Base-by-base conservation (phyloP, 2,888 invertebrate species). In the Parnassius mnemosyne region DNA sequence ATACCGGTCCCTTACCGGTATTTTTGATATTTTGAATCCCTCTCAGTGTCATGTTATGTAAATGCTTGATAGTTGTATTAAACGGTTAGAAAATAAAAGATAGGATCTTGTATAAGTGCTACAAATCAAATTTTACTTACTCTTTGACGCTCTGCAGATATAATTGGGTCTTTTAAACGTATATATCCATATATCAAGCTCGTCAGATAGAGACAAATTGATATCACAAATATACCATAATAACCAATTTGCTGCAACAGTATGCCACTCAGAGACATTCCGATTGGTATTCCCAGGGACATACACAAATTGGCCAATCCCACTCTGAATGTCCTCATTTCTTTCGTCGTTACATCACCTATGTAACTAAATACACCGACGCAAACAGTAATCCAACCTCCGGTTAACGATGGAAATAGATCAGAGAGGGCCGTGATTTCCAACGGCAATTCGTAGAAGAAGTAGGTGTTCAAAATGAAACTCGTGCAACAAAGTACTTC, bases 351-450 rank as follows among this genome's bases (percentile, higher is more conserved):
- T 65, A 94, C 91, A 71, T 94, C 93, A 72, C 93, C 92, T 50
- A 94, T 91, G 76, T 94, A 94, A 75, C 93, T 93, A 87, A 94
- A 93, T 70, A 94, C 89, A 68, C 93, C 92, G 72, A 93, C 92
- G 74, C 93, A 92, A 81, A 93, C 92, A 54, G 92, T 92, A 71
- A 92, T 92, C 92, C 92, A 93, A 55, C 93, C 93, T 51, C 93
- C 93, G 55, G 92, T 90, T 62, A 93, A 69, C 51, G 93, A 92
- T 67, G 92, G 92, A 71, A 93, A 93, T 59, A 93, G 80, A 73
- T 93, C 93, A 43, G 90, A 89, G 54, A 93, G 83, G 61, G 92
- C 92, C 71, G 92, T 93, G 68, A 92, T 77, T 81, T 93, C 93
- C 79, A 93, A 76, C 12, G 93, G 93, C 70, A 93, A 79, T 76